These are phyloP conservation scores for Butorides virescens DNA, from an alignment of 2,113 vertebrate genomes.

Conservation along the genomic window DNA sequence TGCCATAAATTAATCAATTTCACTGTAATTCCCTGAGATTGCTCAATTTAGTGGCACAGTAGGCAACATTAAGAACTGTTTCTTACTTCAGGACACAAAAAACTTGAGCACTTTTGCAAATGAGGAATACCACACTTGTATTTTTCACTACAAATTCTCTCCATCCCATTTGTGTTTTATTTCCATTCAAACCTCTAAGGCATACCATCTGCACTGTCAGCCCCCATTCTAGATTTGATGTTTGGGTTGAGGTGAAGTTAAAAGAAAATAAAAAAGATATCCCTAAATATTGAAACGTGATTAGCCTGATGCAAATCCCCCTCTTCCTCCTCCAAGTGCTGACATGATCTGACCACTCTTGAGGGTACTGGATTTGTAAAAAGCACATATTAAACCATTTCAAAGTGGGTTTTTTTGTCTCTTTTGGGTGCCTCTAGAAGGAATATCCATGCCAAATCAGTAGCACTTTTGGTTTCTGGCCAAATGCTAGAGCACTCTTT, in stretches of 20 bases:
- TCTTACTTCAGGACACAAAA: neutral
- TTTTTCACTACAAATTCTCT: neutral
- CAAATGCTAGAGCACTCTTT: neutral
- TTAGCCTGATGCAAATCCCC: neutral
- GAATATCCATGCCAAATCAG: neutral
- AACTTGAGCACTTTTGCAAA: neutral
- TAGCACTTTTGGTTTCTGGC: neutral
- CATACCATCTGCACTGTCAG: neutral
- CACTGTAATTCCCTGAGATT: neutral
- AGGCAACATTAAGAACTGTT: neutral
- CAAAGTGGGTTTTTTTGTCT: rapidly evolving
- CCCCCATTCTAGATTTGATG: neutral
- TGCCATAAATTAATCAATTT: neutral
- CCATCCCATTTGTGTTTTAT: neutral
- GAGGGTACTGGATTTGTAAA: neutral
- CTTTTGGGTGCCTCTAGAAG: neutral
- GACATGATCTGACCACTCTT: neutral
- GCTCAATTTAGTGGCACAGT: neutral
- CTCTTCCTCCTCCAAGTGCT: neutral
- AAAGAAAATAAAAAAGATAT: neutral
- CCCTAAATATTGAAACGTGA: neutral
- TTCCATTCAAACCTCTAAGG: neutral
- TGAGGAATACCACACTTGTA: neutral
- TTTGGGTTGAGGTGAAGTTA: neutral
- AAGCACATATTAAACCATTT: neutral